Evolutionary conservation across 2,888 invertebrate genomes (phyloP).

Genomic region (Mesochorus sp.): DNA sequence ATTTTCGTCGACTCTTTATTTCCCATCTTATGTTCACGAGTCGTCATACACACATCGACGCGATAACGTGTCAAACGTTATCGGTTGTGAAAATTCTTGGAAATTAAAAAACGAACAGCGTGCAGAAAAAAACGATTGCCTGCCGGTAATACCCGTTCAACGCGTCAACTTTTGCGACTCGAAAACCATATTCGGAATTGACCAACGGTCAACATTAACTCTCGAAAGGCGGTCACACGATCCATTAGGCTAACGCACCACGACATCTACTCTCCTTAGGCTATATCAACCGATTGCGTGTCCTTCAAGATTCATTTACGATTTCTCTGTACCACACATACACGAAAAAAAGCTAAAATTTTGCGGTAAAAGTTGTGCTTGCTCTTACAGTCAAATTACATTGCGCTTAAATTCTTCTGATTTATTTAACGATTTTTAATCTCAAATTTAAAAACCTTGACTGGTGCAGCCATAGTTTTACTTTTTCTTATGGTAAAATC

Average conservation of each 20-base stretch:
- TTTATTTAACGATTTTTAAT: too few relatives aligned
- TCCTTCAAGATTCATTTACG: slow-evolving; percentile 1
- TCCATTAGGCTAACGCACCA: slow-evolving; percentile 2
- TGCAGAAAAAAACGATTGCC: too few relatives aligned
- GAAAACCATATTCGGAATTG: slow-evolving; percentile 70
- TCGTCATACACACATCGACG: too few relatives aligned
- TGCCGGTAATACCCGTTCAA: slow-evolving; percentile 64
- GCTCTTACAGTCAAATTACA: background rate
- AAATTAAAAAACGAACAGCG: background rate
- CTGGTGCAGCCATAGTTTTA: too few relatives aligned
- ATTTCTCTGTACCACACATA: slow-evolving; percentile 20
- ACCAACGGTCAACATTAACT: slow-evolving; percentile 52
- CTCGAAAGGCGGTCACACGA: slow-evolving; percentile 70
- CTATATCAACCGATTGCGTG: background rate
- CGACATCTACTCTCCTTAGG: slow-evolving; percentile 4
- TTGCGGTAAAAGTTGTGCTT: background rate
- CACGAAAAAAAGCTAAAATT: background rate
- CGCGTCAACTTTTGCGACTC: slow-evolving; percentile 61
- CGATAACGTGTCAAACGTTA: background rate
- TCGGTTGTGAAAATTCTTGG: background rate
- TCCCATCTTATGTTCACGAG: too few relatives aligned
- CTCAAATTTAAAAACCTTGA: too few relatives aligned
- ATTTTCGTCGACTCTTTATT: too few relatives aligned
- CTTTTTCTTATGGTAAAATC: too few relatives aligned
- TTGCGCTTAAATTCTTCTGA: too few relatives aligned